Conservation (phyloP, 92 coral and sea anemone genomes). For the Paragorgia papillata region DNA sequence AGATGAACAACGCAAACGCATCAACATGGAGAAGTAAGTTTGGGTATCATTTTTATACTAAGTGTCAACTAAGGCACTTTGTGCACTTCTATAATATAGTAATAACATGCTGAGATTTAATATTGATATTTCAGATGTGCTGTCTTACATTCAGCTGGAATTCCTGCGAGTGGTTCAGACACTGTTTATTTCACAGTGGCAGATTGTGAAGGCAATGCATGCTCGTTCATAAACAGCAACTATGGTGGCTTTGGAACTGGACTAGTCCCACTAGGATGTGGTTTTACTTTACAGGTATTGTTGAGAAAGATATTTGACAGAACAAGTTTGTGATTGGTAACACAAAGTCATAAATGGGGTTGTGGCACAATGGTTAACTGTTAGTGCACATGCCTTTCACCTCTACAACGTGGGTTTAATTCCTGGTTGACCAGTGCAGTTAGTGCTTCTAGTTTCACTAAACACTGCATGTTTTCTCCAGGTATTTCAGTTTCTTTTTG, state of each 20-base stretch:
- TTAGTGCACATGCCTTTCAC: no score
- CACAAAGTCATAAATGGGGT: no score
- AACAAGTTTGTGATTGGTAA: not conserved
- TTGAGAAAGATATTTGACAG: no score
- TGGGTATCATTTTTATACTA: not conserved
- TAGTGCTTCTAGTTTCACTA: no score
- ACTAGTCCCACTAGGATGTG: conserved; percentile 91
- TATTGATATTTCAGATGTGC: not conserved
- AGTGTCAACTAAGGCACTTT: no score
- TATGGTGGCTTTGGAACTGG: conserved; percentile 86
- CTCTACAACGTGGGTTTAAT: no score
- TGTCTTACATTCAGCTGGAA: conserved; percentile 52
- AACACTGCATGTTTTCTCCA: no score
- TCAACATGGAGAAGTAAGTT: conserved; percentile 70
- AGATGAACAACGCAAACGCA: conserved; percentile 57
- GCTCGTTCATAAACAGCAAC: conserved; percentile 95
- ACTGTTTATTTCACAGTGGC: conserved; percentile 92
- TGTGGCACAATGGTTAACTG: no score
- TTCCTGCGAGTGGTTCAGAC: conserved; percentile 69
- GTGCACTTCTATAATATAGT: no score
- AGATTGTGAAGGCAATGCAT: conserved; percentile 84
- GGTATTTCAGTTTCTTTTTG: no score
- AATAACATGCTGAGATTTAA: no score
- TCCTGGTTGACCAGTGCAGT: no score
- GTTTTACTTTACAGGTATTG: conserved; percentile 90